Base-by-base conservation (phyloP, 2,888 invertebrate genomes). In the Mimumesa dahlbomi region DNA sequence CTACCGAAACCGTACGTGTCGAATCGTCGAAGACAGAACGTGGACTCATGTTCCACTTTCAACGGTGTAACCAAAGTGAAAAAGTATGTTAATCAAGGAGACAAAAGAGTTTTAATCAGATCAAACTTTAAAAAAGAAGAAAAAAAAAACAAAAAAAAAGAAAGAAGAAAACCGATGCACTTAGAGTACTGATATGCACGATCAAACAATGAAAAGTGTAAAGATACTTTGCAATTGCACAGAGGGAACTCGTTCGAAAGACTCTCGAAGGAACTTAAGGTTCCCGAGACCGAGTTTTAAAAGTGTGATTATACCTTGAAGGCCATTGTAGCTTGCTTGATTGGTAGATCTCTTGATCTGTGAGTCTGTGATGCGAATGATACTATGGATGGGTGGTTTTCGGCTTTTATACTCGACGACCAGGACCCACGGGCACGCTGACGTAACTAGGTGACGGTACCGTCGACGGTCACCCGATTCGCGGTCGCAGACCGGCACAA, bases 281-380 rank as follows among this genome's bases (percentile, higher is more conserved):
- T 7, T 18, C 11, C 18, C 13, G 21, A 9, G 52, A 31, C 7
- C 21, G n/a, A 50, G 25, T 42, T n/a, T n/a, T 45, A 61, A 14
- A 11, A 42, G 40, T 48, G 34, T 54, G 11, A 48, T 66, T 76
- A 81, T 85, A 87, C 87, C 84, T 87, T 85, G 84, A 86, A 85
- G 58, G 85, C 87, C 87, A 87, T 87, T 77, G 79, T 73, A 76
- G 79, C 62, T 78, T 61, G 73, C 64, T 73, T 50, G 75, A 76
- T 79, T 64, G 83, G 81, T 75, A 82, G 85, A 82, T 86, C 65
- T 69, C 53, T 67, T 29, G 66, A 66, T 74, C 73, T 67, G 75
- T 56, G 43, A 61, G 76, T 79, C 71, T 81, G 75, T 72, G 75
- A 78, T 76, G 83, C 75, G 79, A 84, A 71, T 84, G 84, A 83